Percentiles rank a stretch among this genome's conserved stretches.
Evolutionary conservation across 2,888 invertebrate genomes (phyloP).

Genomic region (Eupithecia tripunctaria): DNA sequence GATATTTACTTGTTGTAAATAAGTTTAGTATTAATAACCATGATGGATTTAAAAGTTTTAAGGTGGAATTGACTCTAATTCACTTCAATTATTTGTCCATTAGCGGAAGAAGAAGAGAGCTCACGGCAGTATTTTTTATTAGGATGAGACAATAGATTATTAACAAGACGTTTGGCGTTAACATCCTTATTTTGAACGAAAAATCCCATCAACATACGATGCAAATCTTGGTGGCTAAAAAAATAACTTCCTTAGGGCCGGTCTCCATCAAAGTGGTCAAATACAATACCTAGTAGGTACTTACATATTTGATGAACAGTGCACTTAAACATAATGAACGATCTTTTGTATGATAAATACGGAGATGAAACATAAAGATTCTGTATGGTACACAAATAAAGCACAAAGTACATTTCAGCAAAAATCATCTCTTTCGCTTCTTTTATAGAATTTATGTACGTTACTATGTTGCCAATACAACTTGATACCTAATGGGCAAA

Average conservation of each 20-base stretch:
- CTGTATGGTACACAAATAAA: background rate
- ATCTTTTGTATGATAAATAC: slow-evolving; percentile 2
- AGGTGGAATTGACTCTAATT: no score
- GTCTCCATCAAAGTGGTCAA: background rate
- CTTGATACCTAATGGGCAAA: slow-evolving; percentile 35
- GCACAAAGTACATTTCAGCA: background rate
- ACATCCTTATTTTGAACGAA: background rate
- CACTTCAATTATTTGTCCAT: no score
- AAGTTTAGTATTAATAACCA: no score
- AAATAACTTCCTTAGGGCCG: background rate
- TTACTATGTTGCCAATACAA: slow-evolving; percentile 28
- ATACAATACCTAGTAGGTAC: background rate
- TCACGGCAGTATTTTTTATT: no score
- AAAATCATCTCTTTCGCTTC: slow-evolving; percentile 13
- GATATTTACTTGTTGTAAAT: no score
- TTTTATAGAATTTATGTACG: slow-evolving; percentile 11
- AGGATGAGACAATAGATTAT: background rate
- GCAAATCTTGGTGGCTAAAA: background rate
- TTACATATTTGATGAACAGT: background rate
- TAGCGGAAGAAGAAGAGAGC: no score
- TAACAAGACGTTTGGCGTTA: background rate
- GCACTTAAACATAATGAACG: background rate
- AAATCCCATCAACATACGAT: background rate
- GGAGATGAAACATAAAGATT: background rate
- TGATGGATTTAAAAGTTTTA: no score